These are phyloP conservation scores for Lochmaea crataegi DNA, from an alignment of 2,888 invertebrate species.

Conservation along the genomic window DNA sequence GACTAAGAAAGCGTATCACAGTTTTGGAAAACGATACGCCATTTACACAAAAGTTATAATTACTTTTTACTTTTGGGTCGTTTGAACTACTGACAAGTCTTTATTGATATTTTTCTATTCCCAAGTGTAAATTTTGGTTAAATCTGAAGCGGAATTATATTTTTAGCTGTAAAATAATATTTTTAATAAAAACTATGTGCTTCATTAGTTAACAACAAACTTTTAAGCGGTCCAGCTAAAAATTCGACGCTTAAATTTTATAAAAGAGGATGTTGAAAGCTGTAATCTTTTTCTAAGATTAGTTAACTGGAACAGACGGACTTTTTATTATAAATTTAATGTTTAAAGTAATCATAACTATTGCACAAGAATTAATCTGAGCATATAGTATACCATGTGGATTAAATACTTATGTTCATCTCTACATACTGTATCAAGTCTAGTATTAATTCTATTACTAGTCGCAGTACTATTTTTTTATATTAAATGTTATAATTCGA, in stretches of 20 bases:
- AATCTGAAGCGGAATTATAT: too few relatives aligned
- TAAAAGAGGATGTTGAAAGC: too few relatives aligned
- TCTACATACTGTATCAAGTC: slow-evolving; percentile 2
- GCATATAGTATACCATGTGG: slow-evolving; percentile 5
- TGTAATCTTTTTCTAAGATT: too few relatives aligned
- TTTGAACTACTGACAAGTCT: too few relatives aligned
- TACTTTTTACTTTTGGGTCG: slow-evolving; percentile 4
- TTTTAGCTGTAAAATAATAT: too few relatives aligned
- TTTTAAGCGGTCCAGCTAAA: too few relatives aligned
- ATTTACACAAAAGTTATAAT: slow-evolving; percentile 18
- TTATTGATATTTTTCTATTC: too few relatives aligned
- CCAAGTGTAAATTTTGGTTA: not conserved
- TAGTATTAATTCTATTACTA: not conserved
- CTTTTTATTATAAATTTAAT: not conserved
- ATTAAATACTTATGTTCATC: slow-evolving; percentile 38
- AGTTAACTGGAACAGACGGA: not conserved
- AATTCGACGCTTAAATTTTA: too few relatives aligned
- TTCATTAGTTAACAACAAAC: too few relatives aligned
- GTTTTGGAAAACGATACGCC: slow-evolving; percentile 9
- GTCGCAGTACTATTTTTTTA: too few relatives aligned
- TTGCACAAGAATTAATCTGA: slow-evolving; percentile 10
- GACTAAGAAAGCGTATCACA: slow-evolving; percentile 11
- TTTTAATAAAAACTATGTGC: too few relatives aligned
- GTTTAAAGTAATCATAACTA: slow-evolving; percentile 11
- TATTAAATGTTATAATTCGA: too few relatives aligned